Evolutionary conservation across 2,113 vertebrate species (phyloP).

Genomic region (Podocnemis expansa): DNA sequence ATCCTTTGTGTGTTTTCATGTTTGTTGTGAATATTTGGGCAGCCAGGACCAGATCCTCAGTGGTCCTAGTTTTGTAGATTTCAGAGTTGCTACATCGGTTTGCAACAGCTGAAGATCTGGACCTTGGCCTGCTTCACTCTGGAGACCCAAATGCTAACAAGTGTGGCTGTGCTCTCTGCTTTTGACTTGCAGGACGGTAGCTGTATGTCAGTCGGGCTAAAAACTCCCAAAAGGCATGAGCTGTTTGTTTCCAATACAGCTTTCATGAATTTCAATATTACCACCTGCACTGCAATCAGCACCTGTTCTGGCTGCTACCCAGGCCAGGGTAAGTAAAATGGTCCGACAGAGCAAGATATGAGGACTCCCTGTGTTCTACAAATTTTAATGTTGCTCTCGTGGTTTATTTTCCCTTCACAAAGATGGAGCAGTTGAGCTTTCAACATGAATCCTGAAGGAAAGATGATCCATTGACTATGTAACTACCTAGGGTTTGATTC

Average conservation of each 20-base stretch:
- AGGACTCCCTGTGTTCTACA: background rate
- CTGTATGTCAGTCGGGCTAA: slow-evolving; percentile 77
- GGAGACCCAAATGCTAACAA: background rate
- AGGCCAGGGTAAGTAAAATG: slow-evolving; percentile 76
- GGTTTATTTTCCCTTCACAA: background rate
- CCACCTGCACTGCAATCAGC: slow-evolving; percentile 69
- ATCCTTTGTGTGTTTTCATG: background rate
- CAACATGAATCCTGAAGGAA: background rate
- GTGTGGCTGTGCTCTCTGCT: background rate
- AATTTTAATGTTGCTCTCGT: background rate
- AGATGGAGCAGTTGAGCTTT: background rate
- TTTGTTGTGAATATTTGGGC: background rate
- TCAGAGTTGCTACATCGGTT: background rate
- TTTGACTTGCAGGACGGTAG: slow-evolving; percentile 24
- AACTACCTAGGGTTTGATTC: background rate
- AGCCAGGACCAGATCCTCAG: background rate
- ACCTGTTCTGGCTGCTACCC: slow-evolving; percentile 77
- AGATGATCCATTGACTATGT: fast-evolving
- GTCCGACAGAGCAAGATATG: background rate
- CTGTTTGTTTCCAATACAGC: slow-evolving; percentile 68
- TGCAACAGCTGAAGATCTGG: background rate
- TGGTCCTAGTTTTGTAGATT: background rate
- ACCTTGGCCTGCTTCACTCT: background rate
- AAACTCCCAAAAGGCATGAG: slow-evolving; percentile 73
- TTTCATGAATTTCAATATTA: slow-evolving; percentile 77